Base-by-base conservation (phyloP, 2,113 vertebrate species). In the Etheostoma cragini region DNA sequence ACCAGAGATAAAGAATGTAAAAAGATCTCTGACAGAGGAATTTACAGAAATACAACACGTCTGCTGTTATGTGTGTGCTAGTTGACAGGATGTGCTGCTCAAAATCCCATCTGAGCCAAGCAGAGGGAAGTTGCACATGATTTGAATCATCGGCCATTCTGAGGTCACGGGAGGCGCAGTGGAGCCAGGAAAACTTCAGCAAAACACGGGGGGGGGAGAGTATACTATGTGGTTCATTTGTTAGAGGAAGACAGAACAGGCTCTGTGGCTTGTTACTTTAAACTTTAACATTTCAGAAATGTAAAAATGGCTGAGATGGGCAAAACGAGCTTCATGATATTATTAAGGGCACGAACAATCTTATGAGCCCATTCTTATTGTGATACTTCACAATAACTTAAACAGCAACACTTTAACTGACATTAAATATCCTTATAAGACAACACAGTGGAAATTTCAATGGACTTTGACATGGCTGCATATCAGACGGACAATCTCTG, bases 401-500 rank as follows among this genome's bases (percentile, higher is more conserved):
- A 62, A 76, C 22, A 30, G n/a, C 50, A 16, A 33, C 5, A 3
- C 66, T 53, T n/a, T 24, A 22, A 71, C 24, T 65, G 21, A 53
- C 30, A 42, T 56, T n/a, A 47, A 38, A 61, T 24, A 6, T 73
- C 5, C 16, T 10, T 3, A 38, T 46, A 45, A 56, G 42, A 64
- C 64, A 56, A 26, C 12, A 45, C 26, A 35, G 35, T 22, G 47
- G 30, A 57, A 26, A 52, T 68, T 70, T 74, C 12, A 81, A 65
- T 81, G 54, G 58, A 57, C 35, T 61, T 22, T 53, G 74, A 86
- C 76, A 14, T 46, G 68, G 70, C 38, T 7, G 58, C 53, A 72
- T 87, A 84, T 90, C 85, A 83, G 85, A 73, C 80, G 60, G 49
- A 77, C 63, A 60, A 81, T 90, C 79, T 76, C 61, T 79, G 82